phyloP scores from a whole-genome alignment of 2,888 invertebrate species.

The Rhogogaster chlorosoma region DNA sequence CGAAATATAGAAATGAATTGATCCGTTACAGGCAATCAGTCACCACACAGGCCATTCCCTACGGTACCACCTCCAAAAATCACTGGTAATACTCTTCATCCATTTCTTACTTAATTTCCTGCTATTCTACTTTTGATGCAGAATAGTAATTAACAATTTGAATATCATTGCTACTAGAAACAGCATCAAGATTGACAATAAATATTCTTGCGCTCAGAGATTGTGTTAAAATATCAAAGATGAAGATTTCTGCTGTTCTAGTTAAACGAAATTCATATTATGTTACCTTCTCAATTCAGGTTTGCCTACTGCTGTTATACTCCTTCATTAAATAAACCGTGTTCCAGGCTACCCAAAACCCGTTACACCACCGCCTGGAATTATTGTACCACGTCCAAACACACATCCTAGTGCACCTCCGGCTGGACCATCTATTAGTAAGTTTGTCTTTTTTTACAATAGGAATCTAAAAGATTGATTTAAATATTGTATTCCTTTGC shows the following conservation, averaged over 20 bases:
- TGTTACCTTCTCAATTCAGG: not conserved
- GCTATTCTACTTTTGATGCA: not conserved
- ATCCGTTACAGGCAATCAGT: not conserved
- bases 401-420: not conserved
- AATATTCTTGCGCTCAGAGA: not conserved
- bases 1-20: not conserved
- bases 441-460: not conserved
- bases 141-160: not conserved
- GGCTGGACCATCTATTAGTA: not conserved
- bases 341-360: not conserved
- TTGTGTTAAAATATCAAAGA: not conserved
- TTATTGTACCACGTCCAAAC: not conserved
- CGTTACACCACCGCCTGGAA: not conserved
- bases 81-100: slow-evolving; percentile 7
- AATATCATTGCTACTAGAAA: not conserved
- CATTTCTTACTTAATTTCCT: not conserved
- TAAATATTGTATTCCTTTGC: not conserved
- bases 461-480: not conserved
- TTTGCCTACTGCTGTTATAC: not conserved
- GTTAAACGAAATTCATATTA: not conserved
- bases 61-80: not conserved
- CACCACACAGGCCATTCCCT: not conserved
- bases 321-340: not conserved
- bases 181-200: not conserved
- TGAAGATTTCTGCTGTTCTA: not conserved